Evolutionary conservation across 2,888 invertebrate genomes (phyloP).

Genomic region (Callyntrura guangdongensis): DNA sequence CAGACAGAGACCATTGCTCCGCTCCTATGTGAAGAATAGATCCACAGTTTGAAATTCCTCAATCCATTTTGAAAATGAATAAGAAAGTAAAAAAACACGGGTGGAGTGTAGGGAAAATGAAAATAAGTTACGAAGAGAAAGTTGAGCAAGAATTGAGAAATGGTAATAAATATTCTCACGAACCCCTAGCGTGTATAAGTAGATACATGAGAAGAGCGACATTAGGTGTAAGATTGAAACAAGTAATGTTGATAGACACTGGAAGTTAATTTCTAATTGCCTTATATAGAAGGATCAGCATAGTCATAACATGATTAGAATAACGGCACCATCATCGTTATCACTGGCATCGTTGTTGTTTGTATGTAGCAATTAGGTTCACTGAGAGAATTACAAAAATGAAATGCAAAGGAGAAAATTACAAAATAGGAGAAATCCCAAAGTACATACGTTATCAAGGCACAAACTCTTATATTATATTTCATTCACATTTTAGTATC

Average conservation of each 20-base stretch:
- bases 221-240: background rate
- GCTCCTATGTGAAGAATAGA: background rate
- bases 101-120: background rate
- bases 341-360: background rate
- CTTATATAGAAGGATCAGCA: slow-evolving; percentile 19
- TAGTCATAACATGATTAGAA: background rate
- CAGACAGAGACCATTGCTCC: background rate
- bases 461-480: no score
- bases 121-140: background rate
- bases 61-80: background rate
- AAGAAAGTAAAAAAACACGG: background rate
- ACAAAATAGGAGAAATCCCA: no score
- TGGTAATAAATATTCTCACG: slow-evolving; percentile 25
- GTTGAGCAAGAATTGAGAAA: background rate
- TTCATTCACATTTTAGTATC: no score
- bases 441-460: no score
- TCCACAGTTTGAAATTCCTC: slow-evolving; percentile 18
- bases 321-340: background rate
- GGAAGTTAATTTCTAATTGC: slow-evolving; percentile 24
- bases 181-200: background rate
- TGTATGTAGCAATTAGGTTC: slow-evolving; percentile 8
- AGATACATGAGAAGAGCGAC: background rate
- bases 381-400: no score
- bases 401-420: no score
- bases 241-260: slow-evolving; percentile 12